These are phyloP conservation scores for Xenopus tropicalis DNA, from an alignment of 2,113 vertebrate genomes.

Conservation along the genomic window DNA sequence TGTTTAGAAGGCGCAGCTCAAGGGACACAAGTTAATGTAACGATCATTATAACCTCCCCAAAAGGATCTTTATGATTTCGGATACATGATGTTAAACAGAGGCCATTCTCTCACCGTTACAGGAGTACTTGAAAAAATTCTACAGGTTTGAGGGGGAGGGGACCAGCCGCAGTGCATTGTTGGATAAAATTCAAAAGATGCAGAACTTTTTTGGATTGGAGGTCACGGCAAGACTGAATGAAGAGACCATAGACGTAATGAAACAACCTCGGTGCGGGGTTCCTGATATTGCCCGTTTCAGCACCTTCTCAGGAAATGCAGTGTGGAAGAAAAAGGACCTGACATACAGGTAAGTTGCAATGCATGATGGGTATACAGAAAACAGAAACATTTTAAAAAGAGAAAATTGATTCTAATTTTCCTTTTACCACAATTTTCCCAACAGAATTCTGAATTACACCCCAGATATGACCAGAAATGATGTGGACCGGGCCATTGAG, in stretches of 20 bases:
- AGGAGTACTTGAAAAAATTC: no score
- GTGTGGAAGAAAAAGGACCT: constrained; percentile 54
- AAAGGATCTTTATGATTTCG: no score
- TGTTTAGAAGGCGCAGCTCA: no score
- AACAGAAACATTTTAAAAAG: no score
- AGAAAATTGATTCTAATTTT: no score
- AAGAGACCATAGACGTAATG: constrained; percentile 52
- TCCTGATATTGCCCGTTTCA: constrained; percentile 52
- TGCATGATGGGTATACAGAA: no score
- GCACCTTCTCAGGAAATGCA: constrained; percentile 48
- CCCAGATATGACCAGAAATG: constrained; percentile 27
- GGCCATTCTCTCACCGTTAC: no score
- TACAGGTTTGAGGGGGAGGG: no score
- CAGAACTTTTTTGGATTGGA: constrained; percentile 59
- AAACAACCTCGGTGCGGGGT: constrained; percentile 60
- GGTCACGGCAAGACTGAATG: constrained; percentile 57
- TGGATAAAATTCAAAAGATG: constrained; percentile 58
- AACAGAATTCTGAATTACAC: constrained; percentile 66
- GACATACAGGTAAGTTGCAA: constrained; percentile 56
- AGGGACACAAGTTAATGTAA: no score
- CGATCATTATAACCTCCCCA: no score
- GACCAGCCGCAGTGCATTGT: not conserved
- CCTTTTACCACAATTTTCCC: not conserved
- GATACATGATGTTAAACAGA: no score
- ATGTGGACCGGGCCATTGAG: constrained; percentile 53